These are phyloP conservation scores for Notothenia coriiceps DNA, from an alignment of 2,113 vertebrate species.

Conservation along the genomic window DNA sequence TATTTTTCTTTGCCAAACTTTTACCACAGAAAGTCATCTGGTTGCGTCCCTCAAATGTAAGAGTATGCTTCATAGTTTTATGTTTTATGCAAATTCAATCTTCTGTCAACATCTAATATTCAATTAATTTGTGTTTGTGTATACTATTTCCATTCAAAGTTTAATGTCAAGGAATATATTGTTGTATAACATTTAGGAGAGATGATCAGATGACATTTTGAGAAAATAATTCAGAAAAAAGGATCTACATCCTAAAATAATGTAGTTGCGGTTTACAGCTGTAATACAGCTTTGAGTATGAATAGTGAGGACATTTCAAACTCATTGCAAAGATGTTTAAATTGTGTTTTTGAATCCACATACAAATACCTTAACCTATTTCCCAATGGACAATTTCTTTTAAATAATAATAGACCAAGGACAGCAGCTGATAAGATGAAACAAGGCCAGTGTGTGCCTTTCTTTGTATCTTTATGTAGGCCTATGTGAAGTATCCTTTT, in stretches of 20 bases:
- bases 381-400: not conserved
- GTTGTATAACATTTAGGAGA: not conserved
- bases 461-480: not conserved
- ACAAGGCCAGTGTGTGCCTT: not conserved
- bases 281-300: not conserved
- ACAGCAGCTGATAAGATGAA: not conserved
- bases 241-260: not conserved
- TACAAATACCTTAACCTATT: not conserved
- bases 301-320: not conserved
- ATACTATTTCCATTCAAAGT: not conserved
- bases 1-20: not conserved
- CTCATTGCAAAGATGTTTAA: not conserved
- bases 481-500: not conserved
- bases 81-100: not conserved
- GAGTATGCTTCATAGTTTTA: not conserved
- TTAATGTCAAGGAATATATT: not conserved
- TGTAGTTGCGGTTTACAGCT: not conserved
- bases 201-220: not conserved
- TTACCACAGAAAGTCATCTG: not conserved
- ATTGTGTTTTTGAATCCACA: not conserved
- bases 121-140: not conserved
- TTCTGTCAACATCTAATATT: not conserved
- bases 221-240: not conserved
- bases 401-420: not conserved
- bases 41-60: not conserved